A percentile compares a stretch with the other conserved stretches of the same genome.
phyloP scores from a whole-genome alignment of 2,113 vertebrate genomes.

The Camelus dromedarius region DNA sequence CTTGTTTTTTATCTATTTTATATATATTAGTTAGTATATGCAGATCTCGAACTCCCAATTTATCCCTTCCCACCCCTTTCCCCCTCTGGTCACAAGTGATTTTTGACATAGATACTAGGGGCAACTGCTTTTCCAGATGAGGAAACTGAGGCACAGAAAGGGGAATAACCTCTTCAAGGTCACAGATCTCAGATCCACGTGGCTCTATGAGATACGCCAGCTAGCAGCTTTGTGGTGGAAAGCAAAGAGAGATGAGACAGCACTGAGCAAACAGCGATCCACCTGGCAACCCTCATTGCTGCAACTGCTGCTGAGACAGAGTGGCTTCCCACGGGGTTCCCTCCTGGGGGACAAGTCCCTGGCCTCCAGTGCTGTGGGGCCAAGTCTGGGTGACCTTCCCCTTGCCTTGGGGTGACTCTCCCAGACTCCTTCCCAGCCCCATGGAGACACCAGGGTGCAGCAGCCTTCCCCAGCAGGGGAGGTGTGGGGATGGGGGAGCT shows the following conservation, averaged over 20 bases:
- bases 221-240: neutral
- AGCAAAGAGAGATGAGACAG: neutral
- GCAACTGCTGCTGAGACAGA: fast-evolving
- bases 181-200: neutral
- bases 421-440: neutral
- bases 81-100: too few relatives aligned
- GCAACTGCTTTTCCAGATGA: neutral
- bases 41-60: too few relatives aligned
- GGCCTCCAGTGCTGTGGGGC: neutral
- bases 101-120: neutral
- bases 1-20: too few relatives aligned
- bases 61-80: too few relatives aligned
- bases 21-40: too few relatives aligned
- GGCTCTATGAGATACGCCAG: neutral
- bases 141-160: neutral
- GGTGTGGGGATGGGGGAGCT: neutral
- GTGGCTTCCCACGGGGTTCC: fast-evolving
- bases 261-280: neutral
- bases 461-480: neutral
- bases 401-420: neutral
- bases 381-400: neutral
- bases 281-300: fast-evolving
- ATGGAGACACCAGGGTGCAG: too few relatives aligned
- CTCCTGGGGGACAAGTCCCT: neutral
- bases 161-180: neutral